Evolutionary conservation across 2,113 vertebrate genomes (phyloP), one percentile per base, ranked within the genome.

Genomic region (Zosterops japonicus): DNA sequence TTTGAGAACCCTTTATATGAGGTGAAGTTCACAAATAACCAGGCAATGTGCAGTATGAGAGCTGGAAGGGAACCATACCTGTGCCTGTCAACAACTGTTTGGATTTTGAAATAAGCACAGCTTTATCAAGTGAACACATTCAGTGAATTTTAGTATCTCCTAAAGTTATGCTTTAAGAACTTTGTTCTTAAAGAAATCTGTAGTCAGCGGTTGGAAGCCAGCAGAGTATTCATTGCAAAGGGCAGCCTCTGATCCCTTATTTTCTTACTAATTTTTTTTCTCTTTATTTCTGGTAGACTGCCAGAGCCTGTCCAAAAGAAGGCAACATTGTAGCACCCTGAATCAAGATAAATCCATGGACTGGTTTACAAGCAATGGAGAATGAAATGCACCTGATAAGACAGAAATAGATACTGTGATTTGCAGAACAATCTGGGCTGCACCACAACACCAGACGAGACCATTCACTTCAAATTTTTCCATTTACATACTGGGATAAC

Each of bases 331-430:
- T 12, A 91, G 95, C 74, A 95, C 72, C 33, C 63, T 90, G 42
- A 94, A 91, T 69, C 95, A 96, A 59, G 98, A 99, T 94, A 92
- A 96, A 89, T 98, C 99, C 71, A 98, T 98, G 98, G 98, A 98
- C 18, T 99, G 99, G 99, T 99, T 99, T 96, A 98, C 89, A 93
- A 97, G 92, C 94, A 98, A 91, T 57, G 95, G 98, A 97, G 98
- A 98, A 93, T 98, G 94, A 98, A 83, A 91, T 61, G 56, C 33
- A 55, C n/a, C 57, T 4, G 27, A 60, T 20, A 74, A 72, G 68
- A 95, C 75, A 89, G 82, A 93, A 88, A 87, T 33, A 84, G 60
- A 68, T 75, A 11, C 4, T 29, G 61, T 85, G 89, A 28, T 84
- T 19, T 27, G 75, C 36, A 24, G 89, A 94, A 86, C 91, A 86